Evolutionary conservation across 2,888 invertebrate species (phyloP).

Genomic region (Agonopterix alstromeriana): DNA sequence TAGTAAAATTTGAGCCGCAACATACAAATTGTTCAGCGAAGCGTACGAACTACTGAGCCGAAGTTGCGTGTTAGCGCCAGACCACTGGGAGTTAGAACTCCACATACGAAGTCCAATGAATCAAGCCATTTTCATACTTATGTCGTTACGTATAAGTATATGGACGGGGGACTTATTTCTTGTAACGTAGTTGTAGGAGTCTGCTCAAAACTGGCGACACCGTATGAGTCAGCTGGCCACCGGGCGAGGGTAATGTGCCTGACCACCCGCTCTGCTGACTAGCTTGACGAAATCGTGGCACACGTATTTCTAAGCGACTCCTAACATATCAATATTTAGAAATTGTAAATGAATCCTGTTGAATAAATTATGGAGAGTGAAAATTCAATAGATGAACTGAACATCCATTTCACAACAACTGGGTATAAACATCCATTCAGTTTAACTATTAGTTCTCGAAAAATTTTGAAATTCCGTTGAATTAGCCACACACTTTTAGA

Average conservation of each 20-base stretch:
- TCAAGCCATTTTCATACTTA: slow-evolving; percentile 3
- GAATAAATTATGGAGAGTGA: too few relatives aligned
- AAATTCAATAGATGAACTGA: too few relatives aligned
- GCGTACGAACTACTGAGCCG: slow-evolving; percentile 59
- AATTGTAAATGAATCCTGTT: too few relatives aligned
- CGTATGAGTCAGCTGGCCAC: slow-evolving; percentile 47
- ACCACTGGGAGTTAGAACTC: slow-evolving; percentile 40
- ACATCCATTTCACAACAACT: too few relatives aligned
- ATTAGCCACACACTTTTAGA: too few relatives aligned
- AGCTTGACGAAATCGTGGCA: slow-evolving; percentile 28
- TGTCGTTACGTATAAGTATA: not conserved
- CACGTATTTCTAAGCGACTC: not conserved
- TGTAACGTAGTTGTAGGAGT: slow-evolving; percentile 13
- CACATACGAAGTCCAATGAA: not conserved
- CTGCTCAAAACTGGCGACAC: slow-evolving; percentile 45
- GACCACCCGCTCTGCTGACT: slow-evolving; percentile 29
- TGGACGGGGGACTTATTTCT: too few relatives aligned
- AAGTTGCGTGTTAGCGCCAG: slow-evolving; percentile 60
- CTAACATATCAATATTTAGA: not conserved
- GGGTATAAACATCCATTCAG: too few relatives aligned
- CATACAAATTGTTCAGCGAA: slow-evolving; percentile 52
- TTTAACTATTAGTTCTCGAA: too few relatives aligned
- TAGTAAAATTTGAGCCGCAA: slow-evolving; percentile 37
- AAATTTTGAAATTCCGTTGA: too few relatives aligned
- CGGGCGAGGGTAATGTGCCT: slow-evolving; percentile 41